Percentiles rank a stretch among this genome's conserved stretches.
Conservation (phyloP, 1,140 invertebrate genomes). For the Pollicipes pollicipes region DNA sequence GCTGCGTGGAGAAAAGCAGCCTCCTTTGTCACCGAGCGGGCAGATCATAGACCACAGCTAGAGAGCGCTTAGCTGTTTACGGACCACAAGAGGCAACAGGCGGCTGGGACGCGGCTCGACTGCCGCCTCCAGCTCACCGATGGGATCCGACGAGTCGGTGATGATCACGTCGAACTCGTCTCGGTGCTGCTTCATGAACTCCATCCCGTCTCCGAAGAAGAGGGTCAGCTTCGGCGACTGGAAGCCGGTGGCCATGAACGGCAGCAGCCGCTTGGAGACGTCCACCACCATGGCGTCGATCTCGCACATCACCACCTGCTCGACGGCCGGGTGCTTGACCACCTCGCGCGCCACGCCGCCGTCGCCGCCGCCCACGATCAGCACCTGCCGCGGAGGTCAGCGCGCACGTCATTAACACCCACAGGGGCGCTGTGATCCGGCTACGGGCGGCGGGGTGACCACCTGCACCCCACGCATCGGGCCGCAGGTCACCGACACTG, state of each 20-base stretch:
- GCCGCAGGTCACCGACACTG: no score
- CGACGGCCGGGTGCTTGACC: constrained; percentile 73
- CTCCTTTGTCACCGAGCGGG: no score
- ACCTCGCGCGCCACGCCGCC: constrained; percentile 90
- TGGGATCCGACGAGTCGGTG: constrained; percentile 91
- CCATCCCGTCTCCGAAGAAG: constrained; percentile 81
- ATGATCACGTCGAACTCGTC: constrained; percentile 92
- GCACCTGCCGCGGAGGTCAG: no score
- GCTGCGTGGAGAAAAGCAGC: no score
- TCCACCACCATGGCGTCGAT: constrained; percentile 83
- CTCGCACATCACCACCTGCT: constrained; percentile 78
- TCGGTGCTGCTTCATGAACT: constrained; percentile 73
- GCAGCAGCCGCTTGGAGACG: constrained; percentile 73
- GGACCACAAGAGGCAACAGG: no score
- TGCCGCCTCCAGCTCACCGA: constrained; percentile 36
- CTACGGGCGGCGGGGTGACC: no score
- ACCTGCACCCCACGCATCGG: no score
- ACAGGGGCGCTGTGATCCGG: no score
- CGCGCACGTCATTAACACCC: no score
- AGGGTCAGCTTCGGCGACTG: constrained; percentile 62
- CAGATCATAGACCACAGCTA: no score
- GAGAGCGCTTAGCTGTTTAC: no score
- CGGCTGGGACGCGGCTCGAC: no score
- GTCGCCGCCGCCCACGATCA: constrained; percentile 95
- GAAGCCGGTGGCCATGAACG: constrained; percentile 75